Percentiles rank a stretch among this genome's conserved stretches.
phyloP scores from a whole-genome alignment of 2,797 vertebrate genomes.

The Trachurus trachurus region DNA sequence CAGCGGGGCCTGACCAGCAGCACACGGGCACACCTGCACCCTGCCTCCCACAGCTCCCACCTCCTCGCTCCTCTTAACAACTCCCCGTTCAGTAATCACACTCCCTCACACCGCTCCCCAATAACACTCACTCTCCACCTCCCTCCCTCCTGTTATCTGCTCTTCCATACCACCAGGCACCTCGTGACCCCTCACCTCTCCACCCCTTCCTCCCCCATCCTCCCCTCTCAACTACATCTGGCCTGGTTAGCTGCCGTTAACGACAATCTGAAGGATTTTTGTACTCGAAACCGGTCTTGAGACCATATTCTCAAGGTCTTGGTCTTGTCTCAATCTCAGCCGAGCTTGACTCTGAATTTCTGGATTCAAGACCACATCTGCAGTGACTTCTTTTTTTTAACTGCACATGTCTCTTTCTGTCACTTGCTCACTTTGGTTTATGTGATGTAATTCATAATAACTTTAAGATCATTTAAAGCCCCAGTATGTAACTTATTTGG shows the following conservation, averaged over 20 bases:
- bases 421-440: too few species aligned
- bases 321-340: too few species aligned
- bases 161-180: conserved; percentile 17
- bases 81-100: conserved; percentile 50
- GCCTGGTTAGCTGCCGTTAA: not conserved
- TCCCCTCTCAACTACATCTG: not conserved
- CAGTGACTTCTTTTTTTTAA: too few species aligned
- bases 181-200: conserved; percentile 12
- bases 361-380: too few species aligned
- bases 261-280: not conserved
- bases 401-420: too few species aligned
- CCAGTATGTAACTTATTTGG: too few species aligned
- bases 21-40: conserved; percentile 59
- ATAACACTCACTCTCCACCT: conserved; percentile 33
- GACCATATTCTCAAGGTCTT: too few species aligned
- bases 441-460: too few species aligned
- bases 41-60: conserved; percentile 37
- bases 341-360: too few species aligned
- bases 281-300: too few species aligned
- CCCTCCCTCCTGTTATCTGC: conserved; percentile 1
- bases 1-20: conserved; percentile 49
- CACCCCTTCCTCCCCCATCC: not conserved
- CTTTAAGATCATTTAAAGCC: too few species aligned
- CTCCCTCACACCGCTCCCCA: conserved; percentile 35
- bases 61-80: conserved; percentile 33